Evolutionary conservation across 2,113 vertebrate species (phyloP).

Genomic region (Triplophysa siluroides): DNA sequence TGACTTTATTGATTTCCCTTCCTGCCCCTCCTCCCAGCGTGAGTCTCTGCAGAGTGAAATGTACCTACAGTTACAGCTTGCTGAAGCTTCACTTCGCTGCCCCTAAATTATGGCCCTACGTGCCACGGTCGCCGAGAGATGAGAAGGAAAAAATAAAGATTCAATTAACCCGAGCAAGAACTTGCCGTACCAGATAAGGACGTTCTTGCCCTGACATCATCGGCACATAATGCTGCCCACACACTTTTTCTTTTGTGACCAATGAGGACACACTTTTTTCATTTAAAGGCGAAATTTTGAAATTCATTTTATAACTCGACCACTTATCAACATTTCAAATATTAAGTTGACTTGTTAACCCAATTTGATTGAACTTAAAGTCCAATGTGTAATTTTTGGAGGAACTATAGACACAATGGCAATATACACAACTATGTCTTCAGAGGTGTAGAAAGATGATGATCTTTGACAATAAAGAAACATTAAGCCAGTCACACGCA

Average conservation of each 20-base stretch:
- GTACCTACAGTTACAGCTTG: slow-evolving; percentile 38
- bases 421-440: too few relatives aligned
- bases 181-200: background rate
- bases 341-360: too few relatives aligned
- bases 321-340: too few relatives aligned
- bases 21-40: slow-evolving; percentile 39
- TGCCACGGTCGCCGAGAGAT: background rate
- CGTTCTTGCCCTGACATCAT: slow-evolving; percentile 9
- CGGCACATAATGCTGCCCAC: background rate
- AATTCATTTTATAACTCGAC: too few relatives aligned
- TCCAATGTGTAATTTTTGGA: too few relatives aligned
- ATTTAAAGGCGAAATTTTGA: background rate
- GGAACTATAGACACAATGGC: too few relatives aligned
- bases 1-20: slow-evolving; percentile 76
- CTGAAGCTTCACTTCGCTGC: slow-evolving; percentile 17
- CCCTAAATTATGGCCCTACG: slow-evolving; percentile 14
- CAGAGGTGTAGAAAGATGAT: too few relatives aligned
- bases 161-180: slow-evolving; percentile 25
- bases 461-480: too few relatives aligned
- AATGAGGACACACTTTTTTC: slow-evolving; percentile 16
- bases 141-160: slow-evolving; percentile 11
- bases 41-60: slow-evolving; percentile 41
- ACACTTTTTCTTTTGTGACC: slow-evolving; percentile 15
- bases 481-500: too few relatives aligned
- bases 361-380: too few relatives aligned